Base-by-base conservation (phyloP, 2,797 vertebrate species). In the Telmatherina bonti region DNA sequence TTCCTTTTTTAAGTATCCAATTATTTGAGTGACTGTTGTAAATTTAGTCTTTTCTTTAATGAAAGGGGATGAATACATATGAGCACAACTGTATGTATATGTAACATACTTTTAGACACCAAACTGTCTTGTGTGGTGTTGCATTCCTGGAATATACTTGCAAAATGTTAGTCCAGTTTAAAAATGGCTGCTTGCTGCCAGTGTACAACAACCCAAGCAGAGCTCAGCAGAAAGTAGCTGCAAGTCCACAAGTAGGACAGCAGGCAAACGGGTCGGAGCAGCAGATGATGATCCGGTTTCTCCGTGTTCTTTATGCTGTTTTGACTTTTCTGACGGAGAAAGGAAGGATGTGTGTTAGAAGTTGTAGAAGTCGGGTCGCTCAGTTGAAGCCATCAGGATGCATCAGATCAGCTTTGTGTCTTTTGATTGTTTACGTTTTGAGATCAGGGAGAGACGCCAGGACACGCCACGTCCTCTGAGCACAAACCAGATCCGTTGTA, bases 271-370 rank as follows among this genome's bases (percentile, higher is more conserved):
- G 31, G 22, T 55, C 5, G 26, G 22, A 62, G 1, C 56, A 69
- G 38, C 57, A 58, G 31, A 57, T 33, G 54, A 15, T 33, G 18
- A 30, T 30, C 8, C 7, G 13, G 26, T 41, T 35, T 43, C 31
- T 33, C 7, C 36, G 27, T 38, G 18, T n/a, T 33, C 41, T 62
- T 45, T 16, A 1, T 8, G n/a, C 36, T 26, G 20, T 29, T 63
- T 5, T 58, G 13, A 27, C 29, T 60, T 33, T 41, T 65, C 26
- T 75, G 52, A 54, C 16, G 12, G 26, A 30, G 3, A 56, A 57
- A 24, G 69, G 71, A 84, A 69, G 52, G 33, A 61, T 7, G 2
- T 58, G 49, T 29, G 55, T 35, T 53, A 60, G 66, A 57, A 58
- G 72, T 76, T 67, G 9, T 13, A 1, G 18, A 11, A 55, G 38